Conservation (phyloP, 2,888 invertebrate genomes). For the Steinernema hermaphroditum region DNA sequence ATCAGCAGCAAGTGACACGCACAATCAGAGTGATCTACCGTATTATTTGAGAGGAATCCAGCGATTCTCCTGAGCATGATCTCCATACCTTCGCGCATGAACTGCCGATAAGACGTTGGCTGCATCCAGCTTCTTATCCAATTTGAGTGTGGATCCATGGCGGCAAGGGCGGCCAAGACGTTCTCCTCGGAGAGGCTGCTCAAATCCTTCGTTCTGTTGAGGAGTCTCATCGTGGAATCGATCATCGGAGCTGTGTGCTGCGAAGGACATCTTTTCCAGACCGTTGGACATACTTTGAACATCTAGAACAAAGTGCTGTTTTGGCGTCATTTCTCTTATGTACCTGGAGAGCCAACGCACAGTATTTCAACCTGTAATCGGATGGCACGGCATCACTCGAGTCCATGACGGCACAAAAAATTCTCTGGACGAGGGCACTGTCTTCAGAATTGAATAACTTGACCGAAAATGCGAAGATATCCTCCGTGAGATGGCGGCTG, state of each 20-base stretch:
- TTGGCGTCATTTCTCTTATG: neutral
- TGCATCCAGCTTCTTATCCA: conserved; percentile 17
- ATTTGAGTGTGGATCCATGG: conserved; percentile 11
- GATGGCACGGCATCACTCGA: neutral
- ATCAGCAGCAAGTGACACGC: too few species aligned
- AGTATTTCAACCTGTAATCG: neutral
- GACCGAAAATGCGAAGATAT: neutral
- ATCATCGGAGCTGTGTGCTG: neutral
- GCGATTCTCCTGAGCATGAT: neutral
- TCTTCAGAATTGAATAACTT: conserved; percentile 17
- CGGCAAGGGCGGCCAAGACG: neutral
- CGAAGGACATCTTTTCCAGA: conserved; percentile 17
- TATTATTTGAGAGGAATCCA: neutral
- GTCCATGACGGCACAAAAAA: neutral
- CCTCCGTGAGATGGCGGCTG: neutral
- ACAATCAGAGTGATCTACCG: too few species aligned
- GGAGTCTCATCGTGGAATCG: neutral
- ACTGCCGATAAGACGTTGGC: neutral
- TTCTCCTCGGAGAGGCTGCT: neutral
- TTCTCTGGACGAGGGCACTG: neutral
- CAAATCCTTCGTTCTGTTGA: neutral
- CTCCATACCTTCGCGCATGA: conserved; percentile 17
- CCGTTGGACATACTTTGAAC: conserved; percentile 16
- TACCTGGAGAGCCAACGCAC: neutral
- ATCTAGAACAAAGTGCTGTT: neutral